Evolutionary conservation across 2,888 invertebrate species (phyloP).

Genomic region (Rhopalosiphum nymphaeae): DNA sequence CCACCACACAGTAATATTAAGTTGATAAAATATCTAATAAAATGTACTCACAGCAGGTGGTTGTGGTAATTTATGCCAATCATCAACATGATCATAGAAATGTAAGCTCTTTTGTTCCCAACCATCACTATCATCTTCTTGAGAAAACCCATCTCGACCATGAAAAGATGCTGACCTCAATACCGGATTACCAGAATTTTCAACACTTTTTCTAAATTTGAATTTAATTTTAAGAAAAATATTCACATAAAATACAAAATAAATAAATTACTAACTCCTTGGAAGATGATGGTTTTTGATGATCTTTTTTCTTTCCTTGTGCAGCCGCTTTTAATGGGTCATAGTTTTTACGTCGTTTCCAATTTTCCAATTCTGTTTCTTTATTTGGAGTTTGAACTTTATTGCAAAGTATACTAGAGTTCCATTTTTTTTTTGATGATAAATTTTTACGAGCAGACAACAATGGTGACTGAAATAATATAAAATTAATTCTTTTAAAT

Average conservation of each 20-base stretch:
- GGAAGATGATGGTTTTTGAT: conserved; percentile 67
- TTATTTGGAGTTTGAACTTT: conserved; percentile 68
- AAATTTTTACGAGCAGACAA: conserved; percentile 63
- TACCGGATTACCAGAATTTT: conserved; percentile 69
- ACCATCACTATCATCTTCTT: conserved; percentile 67
- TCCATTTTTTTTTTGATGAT: conserved; percentile 61
- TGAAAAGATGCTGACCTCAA: conserved; percentile 72
- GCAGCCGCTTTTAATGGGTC: conserved; percentile 95
- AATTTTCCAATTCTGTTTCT: conserved; percentile 92
- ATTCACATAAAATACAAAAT: not conserved
- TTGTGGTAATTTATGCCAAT: conserved; percentile 60
- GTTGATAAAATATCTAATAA: not conserved
- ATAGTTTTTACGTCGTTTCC: conserved; percentile 95
- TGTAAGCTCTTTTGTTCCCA: conserved; percentile 66
- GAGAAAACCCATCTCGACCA: conserved; percentile 68
- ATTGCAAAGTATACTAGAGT: conserved; percentile 53
- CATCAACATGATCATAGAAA: conserved; percentile 51
- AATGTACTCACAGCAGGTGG: conserved; percentile 36
- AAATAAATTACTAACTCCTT: conserved; percentile 68
- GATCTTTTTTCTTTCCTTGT: conserved; percentile 79
- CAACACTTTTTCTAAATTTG: not conserved
- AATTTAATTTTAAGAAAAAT: not conserved
- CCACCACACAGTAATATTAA: not conserved
- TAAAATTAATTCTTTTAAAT: not conserved
- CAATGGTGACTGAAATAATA: conserved; percentile 66